These are phyloP conservation scores for Heliconius erato DNA, from an alignment of 2,888 invertebrate species.

Conservation along the genomic window DNA sequence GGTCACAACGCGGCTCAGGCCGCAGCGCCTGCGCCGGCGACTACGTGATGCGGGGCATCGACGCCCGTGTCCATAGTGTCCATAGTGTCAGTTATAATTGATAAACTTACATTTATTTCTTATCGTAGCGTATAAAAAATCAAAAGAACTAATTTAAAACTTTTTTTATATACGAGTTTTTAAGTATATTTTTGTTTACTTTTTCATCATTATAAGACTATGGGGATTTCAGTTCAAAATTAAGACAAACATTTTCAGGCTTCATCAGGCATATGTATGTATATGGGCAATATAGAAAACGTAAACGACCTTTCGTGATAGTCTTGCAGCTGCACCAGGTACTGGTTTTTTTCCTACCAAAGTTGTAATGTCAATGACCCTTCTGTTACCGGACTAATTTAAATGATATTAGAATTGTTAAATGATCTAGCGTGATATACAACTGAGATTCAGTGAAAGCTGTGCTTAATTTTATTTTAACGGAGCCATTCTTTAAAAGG, in stretches of 20 bases:
- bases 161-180: not conserved
- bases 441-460: not conserved
- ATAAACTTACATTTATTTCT: not conserved
- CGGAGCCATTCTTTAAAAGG: no score
- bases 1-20: slow-evolving; percentile 34
- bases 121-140: not conserved
- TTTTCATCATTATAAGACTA: not conserved
- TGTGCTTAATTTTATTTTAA: no score
- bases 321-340: slow-evolving; percentile 44
- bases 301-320: slow-evolving; percentile 40
- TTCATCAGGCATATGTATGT: not conserved
- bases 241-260: not conserved
- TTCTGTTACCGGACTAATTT: slow-evolving; percentile 24
- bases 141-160: not conserved
- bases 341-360: slow-evolving; percentile 46
- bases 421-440: not conserved
- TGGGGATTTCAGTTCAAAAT: not conserved
- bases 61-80: slow-evolving; percentile 23
- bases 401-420: slow-evolving; percentile 23
- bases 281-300: not conserved
- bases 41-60: slow-evolving; percentile 44
- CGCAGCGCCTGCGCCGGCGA: slow-evolving; percentile 22
- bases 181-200: not conserved
- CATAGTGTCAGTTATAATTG: not conserved
- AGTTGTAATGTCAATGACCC: slow-evolving; percentile 46